Evolutionary conservation across 2,888 invertebrate genomes (phyloP).

Genomic region (Hydraecia micacea): DNA sequence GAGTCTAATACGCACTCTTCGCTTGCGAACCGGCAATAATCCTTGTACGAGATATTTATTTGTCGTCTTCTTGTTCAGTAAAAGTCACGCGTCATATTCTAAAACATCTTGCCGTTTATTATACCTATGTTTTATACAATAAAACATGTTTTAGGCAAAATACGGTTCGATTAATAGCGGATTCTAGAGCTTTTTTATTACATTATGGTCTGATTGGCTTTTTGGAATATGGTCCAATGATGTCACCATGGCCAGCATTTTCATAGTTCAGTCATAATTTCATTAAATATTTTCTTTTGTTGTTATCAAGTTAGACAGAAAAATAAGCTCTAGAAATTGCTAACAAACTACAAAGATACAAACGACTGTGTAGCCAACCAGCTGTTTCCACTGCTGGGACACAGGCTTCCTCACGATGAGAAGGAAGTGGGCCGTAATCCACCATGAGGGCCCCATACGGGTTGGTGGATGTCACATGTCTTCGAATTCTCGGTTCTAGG

Average conservation of each 20-base stretch:
- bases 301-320: neutral
- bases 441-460: too few species aligned
- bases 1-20: slow-evolving; percentile 66
- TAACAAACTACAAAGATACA: slow-evolving; percentile 1
- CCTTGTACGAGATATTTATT: slow-evolving; percentile 60
- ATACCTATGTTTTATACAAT: neutral
- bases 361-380: neutral
- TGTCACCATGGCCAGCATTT: neutral
- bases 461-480: neutral
- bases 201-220: neutral
- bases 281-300: neutral
- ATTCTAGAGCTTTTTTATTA: too few species aligned
- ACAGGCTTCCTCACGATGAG: neutral
- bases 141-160: neutral
- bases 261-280: neutral
- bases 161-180: neutral
- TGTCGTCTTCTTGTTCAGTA: slow-evolving; percentile 31
- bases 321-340: neutral
- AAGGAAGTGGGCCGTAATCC: neutral
- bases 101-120: neutral
- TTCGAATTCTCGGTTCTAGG: neutral
- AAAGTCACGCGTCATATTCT: slow-evolving; percentile 33
- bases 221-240: neutral
- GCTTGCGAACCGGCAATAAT: slow-evolving; percentile 67
- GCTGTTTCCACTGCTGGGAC: neutral